Conservation (phyloP, 2,888 invertebrate species). For the Andrena trimmerana region DNA sequence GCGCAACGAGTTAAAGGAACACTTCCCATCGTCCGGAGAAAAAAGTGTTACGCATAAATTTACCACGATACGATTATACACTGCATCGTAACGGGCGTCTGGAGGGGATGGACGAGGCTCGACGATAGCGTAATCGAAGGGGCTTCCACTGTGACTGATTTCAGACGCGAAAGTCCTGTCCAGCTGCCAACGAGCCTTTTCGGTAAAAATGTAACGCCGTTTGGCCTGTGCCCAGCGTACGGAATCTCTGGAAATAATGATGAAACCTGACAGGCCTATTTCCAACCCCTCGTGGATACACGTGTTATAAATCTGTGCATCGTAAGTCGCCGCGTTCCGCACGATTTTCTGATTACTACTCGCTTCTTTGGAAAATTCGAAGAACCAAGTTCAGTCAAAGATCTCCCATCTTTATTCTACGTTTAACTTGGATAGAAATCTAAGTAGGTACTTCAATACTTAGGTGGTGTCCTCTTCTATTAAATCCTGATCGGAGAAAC, state of each 20-base stretch:
- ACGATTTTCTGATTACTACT: background rate
- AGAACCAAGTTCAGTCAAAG: no score
- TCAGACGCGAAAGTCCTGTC: constrained; percentile 6
- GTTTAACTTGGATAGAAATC: no score
- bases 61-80: background rate
- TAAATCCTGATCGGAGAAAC: no score
- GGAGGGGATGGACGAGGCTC: background rate
- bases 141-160: background rate
- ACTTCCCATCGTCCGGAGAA: background rate
- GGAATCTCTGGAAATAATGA: constrained; percentile 52
- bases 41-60: constrained; percentile 5
- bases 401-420: no score
- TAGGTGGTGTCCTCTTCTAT: no score
- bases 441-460: no score
- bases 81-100: no score
- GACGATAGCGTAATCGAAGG: constrained; percentile 11
- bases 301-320: constrained; percentile 49
- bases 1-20: background rate
- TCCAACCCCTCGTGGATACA: constrained; percentile 41
- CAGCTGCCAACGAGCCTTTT: constrained; percentile 38
- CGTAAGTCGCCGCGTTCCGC: constrained; percentile 9
- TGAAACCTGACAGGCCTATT: constrained; percentile 61
- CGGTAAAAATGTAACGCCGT: constrained; percentile 18
- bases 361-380: background rate
- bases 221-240: constrained; percentile 49